Evolutionary conservation across 2,888 invertebrate species (phyloP), one percentile per base, ranked within the genome.

Genomic region (Zaprionus obscuricornis): DNA sequence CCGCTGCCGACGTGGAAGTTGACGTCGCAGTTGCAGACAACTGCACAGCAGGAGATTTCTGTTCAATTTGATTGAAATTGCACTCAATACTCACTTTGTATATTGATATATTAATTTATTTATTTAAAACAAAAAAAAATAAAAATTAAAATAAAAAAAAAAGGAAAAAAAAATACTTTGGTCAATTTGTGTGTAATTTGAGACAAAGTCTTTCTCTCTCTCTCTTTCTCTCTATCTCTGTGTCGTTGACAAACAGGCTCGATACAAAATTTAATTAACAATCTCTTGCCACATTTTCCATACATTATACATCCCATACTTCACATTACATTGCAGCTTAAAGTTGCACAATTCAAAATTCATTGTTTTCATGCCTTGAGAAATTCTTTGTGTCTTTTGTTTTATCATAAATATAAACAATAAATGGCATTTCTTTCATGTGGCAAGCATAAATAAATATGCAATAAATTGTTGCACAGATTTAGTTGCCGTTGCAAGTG

Each of bases 71-170:
- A 82, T 81, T 84, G 75, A 84, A 82, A 82, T 67, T 78, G 63
- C 74, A 75, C 66, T 69, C 74, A 73, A 72, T 66, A 83, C n/a
- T n/a, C 73, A 81, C 73, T 81, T 78, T 84, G 83, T 82, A 71
- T 64, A 83, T 78, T 78, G 78, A 82, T 84, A 81, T 84, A 84
- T 81, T 81, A 81, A 81, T 81, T 79, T 77, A 74, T 70, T 70
- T 62, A 69, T 43, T n/a, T n/a, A n/a, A n/a, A n/a, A n/a, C n/a
- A n/a, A n/a, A n/a, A n/a, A n/a, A n/a, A n/a, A n/a, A n/a, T n/a
- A n/a, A n/a, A n/a, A 40, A 55, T 72, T 43, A n/a, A n/a, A n/a
- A n/a, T n/a, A n/a, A n/a, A n/a, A n/a, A n/a, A n/a, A n/a, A n/a
- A n/a, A n/a, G n/a, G n/a, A n/a, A 69, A 40, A 40, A 55, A 79